These are phyloP conservation scores for Triplophysa siluroides DNA, from an alignment of 2,113 vertebrate genomes.

Conservation along the genomic window DNA sequence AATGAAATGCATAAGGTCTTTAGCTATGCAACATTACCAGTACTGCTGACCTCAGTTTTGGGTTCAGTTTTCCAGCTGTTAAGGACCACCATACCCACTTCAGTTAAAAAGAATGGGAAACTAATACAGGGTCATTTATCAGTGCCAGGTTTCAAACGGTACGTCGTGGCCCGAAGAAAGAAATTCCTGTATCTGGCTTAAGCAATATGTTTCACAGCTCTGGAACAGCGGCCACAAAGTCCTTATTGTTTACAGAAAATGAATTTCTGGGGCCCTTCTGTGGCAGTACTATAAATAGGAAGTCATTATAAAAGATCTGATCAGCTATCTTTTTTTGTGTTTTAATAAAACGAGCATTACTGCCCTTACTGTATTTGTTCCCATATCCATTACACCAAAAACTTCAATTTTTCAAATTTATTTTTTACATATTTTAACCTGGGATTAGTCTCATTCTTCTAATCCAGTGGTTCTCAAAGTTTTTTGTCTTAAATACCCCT, in stretches of 20 bases:
- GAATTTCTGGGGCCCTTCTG: not conserved
- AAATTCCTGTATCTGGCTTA: not conserved
- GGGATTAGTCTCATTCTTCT: not conserved
- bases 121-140: constrained; percentile 25
- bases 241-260: constrained; percentile 12
- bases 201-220: constrained; percentile 17
- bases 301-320: not conserved
- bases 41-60: not conserved
- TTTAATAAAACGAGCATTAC: not conserved
- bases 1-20: constrained; percentile 6
- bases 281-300: not conserved
- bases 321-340: not conserved
- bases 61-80: constrained; percentile 22
- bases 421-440: not conserved
- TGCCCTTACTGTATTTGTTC: not conserved
- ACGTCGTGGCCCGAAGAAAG: constrained; percentile 16
- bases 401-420: not conserved
- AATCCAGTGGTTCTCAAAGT: too few relatives aligned
- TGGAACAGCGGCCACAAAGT: not conserved
- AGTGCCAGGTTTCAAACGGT: constrained; percentile 18
- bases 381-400: not conserved
- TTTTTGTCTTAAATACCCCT: too few relatives aligned
- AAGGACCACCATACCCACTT: constrained; percentile 13
- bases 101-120: constrained; percentile 37
- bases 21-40: not conserved